A percentile compares a stretch with the other conserved stretches of the same genome.
phyloP scores from a whole-genome alignment of 2,113 vertebrate species.

The Leucopternis melanops region DNA sequence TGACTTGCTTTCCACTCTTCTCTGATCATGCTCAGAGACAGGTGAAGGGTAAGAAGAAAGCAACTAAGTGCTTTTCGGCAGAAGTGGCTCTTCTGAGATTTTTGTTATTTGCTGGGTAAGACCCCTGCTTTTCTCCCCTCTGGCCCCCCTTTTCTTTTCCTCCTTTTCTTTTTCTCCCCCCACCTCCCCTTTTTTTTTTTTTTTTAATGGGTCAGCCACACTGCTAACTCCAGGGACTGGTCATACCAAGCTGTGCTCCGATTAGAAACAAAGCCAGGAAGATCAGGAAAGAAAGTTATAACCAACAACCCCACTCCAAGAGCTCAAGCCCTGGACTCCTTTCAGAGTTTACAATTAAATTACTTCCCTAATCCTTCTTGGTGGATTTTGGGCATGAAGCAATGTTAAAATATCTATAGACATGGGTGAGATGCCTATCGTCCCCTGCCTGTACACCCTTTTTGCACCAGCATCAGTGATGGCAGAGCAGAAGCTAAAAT shows the following conservation, averaged over 20 bases:
- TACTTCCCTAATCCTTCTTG: not conserved
- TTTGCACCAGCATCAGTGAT: not conserved
- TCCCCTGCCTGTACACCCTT: not conserved
- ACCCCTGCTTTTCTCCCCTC: not conserved
- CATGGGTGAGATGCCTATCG: accelerated
- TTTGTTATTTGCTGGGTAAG: not conserved
- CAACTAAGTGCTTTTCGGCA: not conserved
- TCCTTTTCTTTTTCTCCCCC: not conserved
- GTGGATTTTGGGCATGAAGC: not conserved
- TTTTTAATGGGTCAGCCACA: not conserved
- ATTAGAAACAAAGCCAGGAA: not conserved
- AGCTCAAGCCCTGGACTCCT: not conserved
- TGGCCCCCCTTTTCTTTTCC: not conserved
- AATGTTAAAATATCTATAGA: not conserved
- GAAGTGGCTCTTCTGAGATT: not conserved
- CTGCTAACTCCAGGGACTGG: not conserved
- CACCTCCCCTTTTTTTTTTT: not conserved
- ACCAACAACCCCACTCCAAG: not conserved
- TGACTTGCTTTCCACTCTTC: not conserved
- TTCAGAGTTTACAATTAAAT: not conserved
- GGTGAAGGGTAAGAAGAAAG: not conserved
- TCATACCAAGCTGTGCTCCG: not conserved
- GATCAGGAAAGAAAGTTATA: not conserved
- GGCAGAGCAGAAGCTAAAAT: not conserved
- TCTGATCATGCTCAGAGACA: not conserved